These are phyloP conservation scores for Grapholita molesta DNA, from an alignment of 1,140 invertebrate species.

Conservation along the genomic window DNA sequence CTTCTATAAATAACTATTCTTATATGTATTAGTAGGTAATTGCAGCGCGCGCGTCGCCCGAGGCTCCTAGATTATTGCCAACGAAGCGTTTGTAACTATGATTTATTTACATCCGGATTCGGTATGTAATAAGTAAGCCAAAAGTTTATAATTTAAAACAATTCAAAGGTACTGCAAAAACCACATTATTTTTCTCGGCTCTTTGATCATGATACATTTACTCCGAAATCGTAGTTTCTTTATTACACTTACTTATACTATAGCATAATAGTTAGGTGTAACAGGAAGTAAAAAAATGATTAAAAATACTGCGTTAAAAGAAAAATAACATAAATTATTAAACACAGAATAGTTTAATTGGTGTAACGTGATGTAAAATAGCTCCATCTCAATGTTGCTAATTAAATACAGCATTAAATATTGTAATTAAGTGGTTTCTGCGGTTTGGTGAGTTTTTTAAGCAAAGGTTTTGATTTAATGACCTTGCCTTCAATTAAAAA, in stretches of 20 bases:
- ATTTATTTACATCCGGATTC: slow-evolving; percentile 72
- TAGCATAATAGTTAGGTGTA: too few species aligned
- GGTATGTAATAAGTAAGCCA: slow-evolving; percentile 23
- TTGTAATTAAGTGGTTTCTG: background rate
- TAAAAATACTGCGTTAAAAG: too few species aligned
- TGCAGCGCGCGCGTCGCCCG: slow-evolving; percentile 43
- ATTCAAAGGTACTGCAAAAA: background rate
- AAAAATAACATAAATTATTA: too few species aligned
- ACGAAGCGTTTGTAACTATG: slow-evolving; percentile 51
- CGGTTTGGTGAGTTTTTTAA: slow-evolving; percentile 9
- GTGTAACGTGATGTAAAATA: slow-evolving; percentile 22
- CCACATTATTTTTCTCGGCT: too few species aligned
- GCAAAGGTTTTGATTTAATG: background rate
- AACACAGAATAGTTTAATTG: slow-evolving; percentile 29
- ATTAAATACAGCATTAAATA: background rate
- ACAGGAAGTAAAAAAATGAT: too few species aligned
- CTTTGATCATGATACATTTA: too few species aligned
- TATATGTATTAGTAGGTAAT: slow-evolving; percentile 44
- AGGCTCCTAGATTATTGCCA: slow-evolving; percentile 39
- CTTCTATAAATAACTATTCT: background rate
- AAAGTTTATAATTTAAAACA: slow-evolving; percentile 10
- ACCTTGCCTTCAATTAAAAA: slow-evolving; percentile 2
- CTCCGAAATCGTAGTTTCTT: background rate
- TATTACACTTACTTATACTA: too few species aligned
- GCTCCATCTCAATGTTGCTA: background rate